phyloP scores from a whole-genome alignment of 2,797 vertebrate species.

The Melanotaenia boesemani region DNA sequence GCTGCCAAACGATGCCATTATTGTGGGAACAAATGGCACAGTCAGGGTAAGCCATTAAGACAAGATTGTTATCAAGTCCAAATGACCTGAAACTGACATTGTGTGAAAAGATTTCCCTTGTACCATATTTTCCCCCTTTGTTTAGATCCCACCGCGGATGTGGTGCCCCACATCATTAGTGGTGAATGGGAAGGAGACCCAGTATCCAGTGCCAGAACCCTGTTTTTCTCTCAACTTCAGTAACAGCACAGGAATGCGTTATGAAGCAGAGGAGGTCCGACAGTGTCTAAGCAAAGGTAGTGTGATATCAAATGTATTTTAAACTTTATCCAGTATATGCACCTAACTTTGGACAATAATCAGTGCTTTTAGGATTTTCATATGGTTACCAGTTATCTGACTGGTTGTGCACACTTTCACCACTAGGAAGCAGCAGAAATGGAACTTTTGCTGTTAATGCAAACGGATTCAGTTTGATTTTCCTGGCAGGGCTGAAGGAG shows the following conservation, averaged over 20 bases:
- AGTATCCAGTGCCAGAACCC: conserved; percentile 80
- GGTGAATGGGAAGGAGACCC: conserved; percentile 80
- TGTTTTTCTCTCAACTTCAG: conserved; percentile 80
- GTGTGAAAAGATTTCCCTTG: neutral
- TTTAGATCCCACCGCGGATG: conserved; percentile 82
- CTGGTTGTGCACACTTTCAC: neutral
- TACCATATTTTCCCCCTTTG: neutral
- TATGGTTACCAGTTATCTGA: rapidly evolving
- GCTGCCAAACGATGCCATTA: conserved; percentile 80
- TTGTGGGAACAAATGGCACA: conserved; percentile 84
- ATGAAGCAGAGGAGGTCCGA: conserved; percentile 89
- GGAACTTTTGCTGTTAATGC: neutral
- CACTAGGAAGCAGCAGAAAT: conserved; percentile 54
- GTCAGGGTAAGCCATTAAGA: conserved; percentile 75
- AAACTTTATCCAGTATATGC: neutral
- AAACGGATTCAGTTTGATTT: neutral
- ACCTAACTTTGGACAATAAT: neutral
- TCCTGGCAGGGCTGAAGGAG: conserved; percentile 79
- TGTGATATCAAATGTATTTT: neutral
- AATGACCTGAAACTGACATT: neutral
- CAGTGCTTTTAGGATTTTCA: neutral
- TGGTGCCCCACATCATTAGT: conserved; percentile 85
- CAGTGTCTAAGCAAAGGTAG: conserved; percentile 88
- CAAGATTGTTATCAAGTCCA: neutral
- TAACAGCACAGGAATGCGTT: conserved; percentile 85